These are phyloP conservation scores for Artibeus lituratus DNA, from an alignment of 2,797 vertebrate species.

Conservation along the genomic window DNA sequence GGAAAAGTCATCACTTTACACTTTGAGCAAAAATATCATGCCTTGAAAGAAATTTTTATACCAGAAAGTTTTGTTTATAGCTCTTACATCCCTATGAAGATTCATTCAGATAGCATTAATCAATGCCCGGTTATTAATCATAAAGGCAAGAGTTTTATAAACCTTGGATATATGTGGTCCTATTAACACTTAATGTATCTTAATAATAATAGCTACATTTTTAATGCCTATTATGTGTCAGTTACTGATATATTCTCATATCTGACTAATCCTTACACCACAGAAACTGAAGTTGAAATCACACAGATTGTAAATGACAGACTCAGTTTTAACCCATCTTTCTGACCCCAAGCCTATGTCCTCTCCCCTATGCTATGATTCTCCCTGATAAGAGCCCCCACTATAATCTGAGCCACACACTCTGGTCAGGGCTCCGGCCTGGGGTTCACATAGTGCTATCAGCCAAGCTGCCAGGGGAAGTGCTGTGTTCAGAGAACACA, in stretches of 20 bases:
- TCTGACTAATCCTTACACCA: background rate
- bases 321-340: background rate
- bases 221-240: background rate
- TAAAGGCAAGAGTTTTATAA: constrained; percentile 22
- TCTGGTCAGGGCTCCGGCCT: background rate
- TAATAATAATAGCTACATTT: background rate
- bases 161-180: background rate
- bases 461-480: background rate
- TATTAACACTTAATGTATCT: background rate
- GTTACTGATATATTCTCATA: background rate
- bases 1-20: background rate
- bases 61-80: background rate
- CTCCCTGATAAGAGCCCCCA: background rate
- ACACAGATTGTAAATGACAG: background rate
- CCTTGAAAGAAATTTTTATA: constrained; percentile 42
- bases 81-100: background rate
- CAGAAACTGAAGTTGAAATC: background rate
- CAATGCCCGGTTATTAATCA: constrained; percentile 2
- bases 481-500: background rate
- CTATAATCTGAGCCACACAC: background rate
- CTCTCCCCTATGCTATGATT: background rate
- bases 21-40: constrained; percentile 27
- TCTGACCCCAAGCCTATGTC: background rate
- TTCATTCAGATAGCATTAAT: background rate
- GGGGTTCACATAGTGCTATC: background rate